Percentiles rank a stretch among this genome's conserved stretches.
Conservation (phyloP, 1,140 invertebrate genomes). For the Plectrocnemia conspersa region DNA sequence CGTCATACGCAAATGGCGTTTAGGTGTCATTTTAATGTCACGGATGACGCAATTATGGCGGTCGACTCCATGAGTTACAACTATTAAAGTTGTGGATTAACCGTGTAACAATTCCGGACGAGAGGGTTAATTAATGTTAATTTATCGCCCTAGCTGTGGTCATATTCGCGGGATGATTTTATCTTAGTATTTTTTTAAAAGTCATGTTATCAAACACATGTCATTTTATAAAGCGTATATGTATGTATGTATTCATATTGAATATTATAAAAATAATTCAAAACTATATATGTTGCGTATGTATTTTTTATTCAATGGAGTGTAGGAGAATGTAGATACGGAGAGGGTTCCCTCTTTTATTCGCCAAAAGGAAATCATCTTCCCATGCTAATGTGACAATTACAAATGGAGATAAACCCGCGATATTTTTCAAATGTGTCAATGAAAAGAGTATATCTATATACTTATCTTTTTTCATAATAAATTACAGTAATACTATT, state of each 20-base stretch:
- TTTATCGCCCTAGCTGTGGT: conserved; percentile 5
- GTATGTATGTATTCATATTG: too few relatives aligned
- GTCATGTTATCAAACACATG: too few relatives aligned
- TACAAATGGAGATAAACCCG: conserved; percentile 18
- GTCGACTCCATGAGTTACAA: conserved; percentile 7
- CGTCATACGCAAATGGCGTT: conserved; percentile 21
- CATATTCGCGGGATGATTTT: conserved; percentile 2
- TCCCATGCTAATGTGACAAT: conserved; percentile 23
- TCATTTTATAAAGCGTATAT: too few relatives aligned
- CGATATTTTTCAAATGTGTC: conserved; percentile 2
- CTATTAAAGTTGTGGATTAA: conserved; percentile 11
- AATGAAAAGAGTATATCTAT: too few relatives aligned
- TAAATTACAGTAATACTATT: too few relatives aligned
- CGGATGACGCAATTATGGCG: conserved; percentile 16
- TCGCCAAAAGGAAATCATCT: conserved; percentile 22
- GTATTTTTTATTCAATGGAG: too few relatives aligned
- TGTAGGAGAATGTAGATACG: background rate
- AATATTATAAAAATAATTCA: too few relatives aligned
- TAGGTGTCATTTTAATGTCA: conserved; percentile 15
- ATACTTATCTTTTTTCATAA: too few relatives aligned
- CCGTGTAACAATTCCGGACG: conserved; percentile 6
- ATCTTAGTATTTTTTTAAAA: too few relatives aligned
- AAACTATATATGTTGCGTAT: too few relatives aligned
- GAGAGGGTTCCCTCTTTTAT: conserved; percentile 16
- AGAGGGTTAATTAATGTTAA: conserved; percentile 13